Conservation (phyloP, 2,888 invertebrate species). For the Ferrisia virgata region DNA sequence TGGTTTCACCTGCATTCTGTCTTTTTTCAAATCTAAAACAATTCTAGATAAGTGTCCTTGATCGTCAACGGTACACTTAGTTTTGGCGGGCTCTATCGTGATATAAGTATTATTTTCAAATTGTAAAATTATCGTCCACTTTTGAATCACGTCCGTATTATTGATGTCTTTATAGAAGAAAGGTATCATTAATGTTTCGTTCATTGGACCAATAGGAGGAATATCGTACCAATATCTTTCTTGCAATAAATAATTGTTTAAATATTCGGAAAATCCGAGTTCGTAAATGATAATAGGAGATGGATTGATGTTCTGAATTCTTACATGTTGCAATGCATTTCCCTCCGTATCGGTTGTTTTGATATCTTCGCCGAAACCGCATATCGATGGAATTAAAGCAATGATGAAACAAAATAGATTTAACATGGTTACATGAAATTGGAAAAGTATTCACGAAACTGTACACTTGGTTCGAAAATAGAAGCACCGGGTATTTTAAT, state of each 20-base stretch:
- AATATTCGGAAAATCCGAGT: not conserved
- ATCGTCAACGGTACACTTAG: not conserved
- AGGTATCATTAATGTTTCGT: not conserved
- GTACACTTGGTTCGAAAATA: too few species aligned
- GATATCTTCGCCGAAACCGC: not conserved
- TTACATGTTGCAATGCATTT: not conserved
- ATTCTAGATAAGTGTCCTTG: not conserved
- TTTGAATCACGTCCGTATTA: not conserved
- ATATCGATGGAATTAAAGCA: not conserved
- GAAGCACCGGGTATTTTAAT: too few species aligned
- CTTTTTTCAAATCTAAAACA: not conserved
- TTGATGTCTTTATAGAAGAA: not conserved
- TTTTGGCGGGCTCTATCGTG: not conserved
- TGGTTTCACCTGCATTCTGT: not conserved
- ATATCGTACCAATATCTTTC: not conserved
- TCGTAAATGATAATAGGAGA: not conserved
- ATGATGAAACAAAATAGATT: not conserved
- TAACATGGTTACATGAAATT: not conserved
- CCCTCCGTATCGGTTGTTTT: not conserved
- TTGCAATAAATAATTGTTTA: not conserved
- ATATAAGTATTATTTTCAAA: slow-evolving; percentile 12
- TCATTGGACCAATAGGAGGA: not conserved
- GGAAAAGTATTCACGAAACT: too few species aligned
- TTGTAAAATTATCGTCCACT: not conserved
- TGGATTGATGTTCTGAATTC: not conserved